A percentile compares a stretch with the other conserved stretches of the same genome.
These are phyloP conservation scores for Drosophila ohnishii DNA, from an alignment of 1,140 invertebrate genomes.

Conservation along the genomic window DNA sequence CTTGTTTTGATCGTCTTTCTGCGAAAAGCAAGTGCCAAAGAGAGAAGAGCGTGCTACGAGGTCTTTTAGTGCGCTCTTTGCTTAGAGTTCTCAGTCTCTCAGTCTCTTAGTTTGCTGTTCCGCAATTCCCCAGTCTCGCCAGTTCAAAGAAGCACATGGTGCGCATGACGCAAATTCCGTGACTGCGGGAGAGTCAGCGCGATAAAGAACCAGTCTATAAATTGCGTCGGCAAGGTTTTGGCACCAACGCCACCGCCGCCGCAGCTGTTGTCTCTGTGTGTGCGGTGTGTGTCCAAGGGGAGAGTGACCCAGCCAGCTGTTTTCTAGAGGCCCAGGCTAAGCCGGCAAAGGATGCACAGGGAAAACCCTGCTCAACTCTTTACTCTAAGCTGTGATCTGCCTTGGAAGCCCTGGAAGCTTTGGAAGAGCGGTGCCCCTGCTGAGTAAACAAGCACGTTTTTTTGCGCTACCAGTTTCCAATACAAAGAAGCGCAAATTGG, in stretches of 20 bases:
- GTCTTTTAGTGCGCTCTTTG: neutral
- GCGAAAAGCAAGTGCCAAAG: conserved; percentile 13
- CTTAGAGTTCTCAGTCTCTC: neutral
- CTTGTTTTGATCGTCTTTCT: conserved; percentile 52
- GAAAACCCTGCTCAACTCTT: neutral
- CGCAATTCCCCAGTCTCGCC: neutral
- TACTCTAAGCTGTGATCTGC: neutral
- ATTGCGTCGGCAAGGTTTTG: conserved; percentile 33
- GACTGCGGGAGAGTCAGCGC: conserved; percentile 15
- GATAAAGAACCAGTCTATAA: conserved; percentile 52
- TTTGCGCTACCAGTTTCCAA: conserved; percentile 28
- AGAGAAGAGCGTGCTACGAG: conserved; percentile 4
- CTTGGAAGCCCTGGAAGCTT: conserved; percentile 25
- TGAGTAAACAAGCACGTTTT: conserved; percentile 71
- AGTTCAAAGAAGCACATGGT: conserved; percentile 74
- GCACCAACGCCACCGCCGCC: neutral
- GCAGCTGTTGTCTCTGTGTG: conserved; percentile 11
- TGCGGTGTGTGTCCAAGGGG: conserved; percentile 5
- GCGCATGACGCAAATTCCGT: conserved; percentile 70
- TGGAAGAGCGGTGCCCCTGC: conserved; percentile 14
- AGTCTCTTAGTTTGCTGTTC: neutral
- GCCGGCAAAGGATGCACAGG: conserved; percentile 5
- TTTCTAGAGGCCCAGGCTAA: neutral
- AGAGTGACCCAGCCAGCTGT: conserved; percentile 41
- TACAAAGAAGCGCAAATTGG: conserved; percentile 37